These are phyloP conservation scores for Trissoscelio sp. DNA, from an alignment of 2,888 invertebrate species.

Conservation along the genomic window DNA sequence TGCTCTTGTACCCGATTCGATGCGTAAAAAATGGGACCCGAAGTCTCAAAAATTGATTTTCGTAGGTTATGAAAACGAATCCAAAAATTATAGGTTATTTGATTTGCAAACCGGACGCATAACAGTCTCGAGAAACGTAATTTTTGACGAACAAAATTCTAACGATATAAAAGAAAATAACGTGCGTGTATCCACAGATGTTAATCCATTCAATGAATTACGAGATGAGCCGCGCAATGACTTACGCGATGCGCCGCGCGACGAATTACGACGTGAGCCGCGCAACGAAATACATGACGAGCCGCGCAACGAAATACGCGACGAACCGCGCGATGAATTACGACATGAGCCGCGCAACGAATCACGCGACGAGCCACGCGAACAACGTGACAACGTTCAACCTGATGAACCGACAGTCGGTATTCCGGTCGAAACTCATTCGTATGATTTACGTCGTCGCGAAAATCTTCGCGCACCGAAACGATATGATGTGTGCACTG, in stretches of 20 bases:
- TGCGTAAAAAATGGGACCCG: conserved; percentile 61
- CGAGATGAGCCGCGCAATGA: too few relatives aligned
- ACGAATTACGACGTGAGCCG: too few relatives aligned
- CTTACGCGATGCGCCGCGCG: too few relatives aligned
- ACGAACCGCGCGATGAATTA: not conserved
- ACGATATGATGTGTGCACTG: too few relatives aligned
- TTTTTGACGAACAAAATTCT: conserved; percentile 42
- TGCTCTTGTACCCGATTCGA: conserved; percentile 17
- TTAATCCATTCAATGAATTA: not conserved
- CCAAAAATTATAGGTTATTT: conserved; percentile 56
- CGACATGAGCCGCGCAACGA: not conserved
- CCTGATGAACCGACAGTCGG: conserved; percentile 31
- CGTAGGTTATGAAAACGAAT: conserved; percentile 60
- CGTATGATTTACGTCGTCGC: too few relatives aligned
- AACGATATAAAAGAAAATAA: not conserved
- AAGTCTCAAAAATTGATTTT: conserved; percentile 55
- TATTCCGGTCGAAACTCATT: too few relatives aligned
- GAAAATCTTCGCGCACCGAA: too few relatives aligned
- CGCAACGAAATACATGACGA: too few relatives aligned
- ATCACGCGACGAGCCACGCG: too few relatives aligned
- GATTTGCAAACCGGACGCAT: conserved; percentile 23
- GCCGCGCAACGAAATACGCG: not conserved
- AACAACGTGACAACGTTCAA: not conserved
- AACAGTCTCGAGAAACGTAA: conserved; percentile 41
- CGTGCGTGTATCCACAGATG: not conserved